Conservation (phyloP, 2,888 invertebrate genomes). For the Orchesellides sinensis region DNA sequence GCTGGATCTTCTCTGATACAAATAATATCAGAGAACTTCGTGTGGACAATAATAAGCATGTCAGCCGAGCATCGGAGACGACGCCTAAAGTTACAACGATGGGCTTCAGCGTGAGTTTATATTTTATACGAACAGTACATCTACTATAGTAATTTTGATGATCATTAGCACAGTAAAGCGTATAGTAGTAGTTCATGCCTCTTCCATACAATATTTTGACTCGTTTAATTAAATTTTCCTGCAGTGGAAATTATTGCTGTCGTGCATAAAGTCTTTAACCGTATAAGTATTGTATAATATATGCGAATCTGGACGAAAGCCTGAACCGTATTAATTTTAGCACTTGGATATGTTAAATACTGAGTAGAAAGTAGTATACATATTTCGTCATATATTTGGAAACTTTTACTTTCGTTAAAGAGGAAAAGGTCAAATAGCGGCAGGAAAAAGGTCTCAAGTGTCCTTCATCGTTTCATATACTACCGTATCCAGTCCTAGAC, state of each 20-base stretch:
- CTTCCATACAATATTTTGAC: background rate
- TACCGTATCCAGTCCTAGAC: background rate
- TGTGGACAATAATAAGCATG: constrained; percentile 40
- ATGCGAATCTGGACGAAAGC: background rate
- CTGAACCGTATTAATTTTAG: background rate
- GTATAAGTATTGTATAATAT: no score
- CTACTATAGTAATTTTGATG: no score
- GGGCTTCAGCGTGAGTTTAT: constrained; percentile 74
- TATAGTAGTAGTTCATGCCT: no score
- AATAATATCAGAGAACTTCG: constrained; percentile 17
- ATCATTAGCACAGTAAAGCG: no score
- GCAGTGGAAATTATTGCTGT: background rate
- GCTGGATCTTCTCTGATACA: constrained; percentile 10
- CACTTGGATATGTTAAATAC: constrained; percentile 2
- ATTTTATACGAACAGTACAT: no score
- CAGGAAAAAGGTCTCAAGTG: constrained; percentile 24
- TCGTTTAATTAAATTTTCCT: background rate
- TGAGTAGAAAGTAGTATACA: background rate
- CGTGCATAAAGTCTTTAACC: no score
- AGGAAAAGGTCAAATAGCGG: background rate
- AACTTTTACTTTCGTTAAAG: background rate
- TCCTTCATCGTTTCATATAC: constrained; percentile 6
- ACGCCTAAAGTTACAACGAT: constrained; percentile 71
- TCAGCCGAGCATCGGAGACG: constrained; percentile 64
- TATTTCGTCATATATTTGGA: no score